Percentiles rank a stretch among this genome's conserved stretches.
Conservation (phyloP, 1,140 invertebrate genomes). For the Euura saliciscinereae region DNA sequence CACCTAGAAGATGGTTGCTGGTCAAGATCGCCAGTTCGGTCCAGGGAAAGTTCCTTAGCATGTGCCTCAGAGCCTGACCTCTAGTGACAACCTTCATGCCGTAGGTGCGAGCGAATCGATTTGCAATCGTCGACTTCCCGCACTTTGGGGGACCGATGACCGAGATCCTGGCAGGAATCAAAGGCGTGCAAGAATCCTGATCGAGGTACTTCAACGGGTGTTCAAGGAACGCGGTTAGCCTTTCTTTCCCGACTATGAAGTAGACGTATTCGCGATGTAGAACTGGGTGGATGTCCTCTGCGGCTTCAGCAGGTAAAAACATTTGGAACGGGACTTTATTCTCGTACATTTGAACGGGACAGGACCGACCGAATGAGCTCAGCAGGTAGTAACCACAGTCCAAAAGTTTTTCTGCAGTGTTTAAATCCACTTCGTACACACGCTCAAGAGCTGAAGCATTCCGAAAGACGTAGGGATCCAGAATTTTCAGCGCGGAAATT, state of each 20-base stretch:
- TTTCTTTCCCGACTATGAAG: slow-evolving; percentile 59
- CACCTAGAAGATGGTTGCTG: slow-evolving; percentile 44
- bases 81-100: slow-evolving; percentile 59
- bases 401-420: slow-evolving; percentile 62
- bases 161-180: slow-evolving; percentile 72
- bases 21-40: slow-evolving; percentile 54
- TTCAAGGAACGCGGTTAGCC: slow-evolving; percentile 55
- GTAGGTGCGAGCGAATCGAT: slow-evolving; percentile 58
- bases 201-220: slow-evolving; percentile 63
- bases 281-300: slow-evolving; percentile 57
- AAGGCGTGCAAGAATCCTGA: slow-evolving; percentile 38
- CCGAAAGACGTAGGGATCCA: slow-evolving; percentile 51
- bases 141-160: slow-evolving; percentile 85
- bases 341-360: slow-evolving; percentile 64
- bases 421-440: slow-evolving; percentile 57
- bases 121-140: slow-evolving; percentile 77
- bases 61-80: slow-evolving; percentile 57
- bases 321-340: slow-evolving; percentile 56
- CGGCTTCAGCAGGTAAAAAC: slow-evolving; percentile 53
- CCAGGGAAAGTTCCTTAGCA: slow-evolving; percentile 56
- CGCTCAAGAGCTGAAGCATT: slow-evolving; percentile 61
- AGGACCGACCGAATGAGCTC: slow-evolving; percentile 64
- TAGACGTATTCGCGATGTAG: slow-evolving; percentile 65
- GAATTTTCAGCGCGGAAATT: slow-evolving; percentile 40
- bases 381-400: slow-evolving; percentile 62